A percentile compares a stretch with the other conserved stretches of the same genome.
These are phyloP conservation scores for Gorsachius magnificus DNA, from an alignment of 2,797 vertebrate species.

Conservation along the genomic window DNA sequence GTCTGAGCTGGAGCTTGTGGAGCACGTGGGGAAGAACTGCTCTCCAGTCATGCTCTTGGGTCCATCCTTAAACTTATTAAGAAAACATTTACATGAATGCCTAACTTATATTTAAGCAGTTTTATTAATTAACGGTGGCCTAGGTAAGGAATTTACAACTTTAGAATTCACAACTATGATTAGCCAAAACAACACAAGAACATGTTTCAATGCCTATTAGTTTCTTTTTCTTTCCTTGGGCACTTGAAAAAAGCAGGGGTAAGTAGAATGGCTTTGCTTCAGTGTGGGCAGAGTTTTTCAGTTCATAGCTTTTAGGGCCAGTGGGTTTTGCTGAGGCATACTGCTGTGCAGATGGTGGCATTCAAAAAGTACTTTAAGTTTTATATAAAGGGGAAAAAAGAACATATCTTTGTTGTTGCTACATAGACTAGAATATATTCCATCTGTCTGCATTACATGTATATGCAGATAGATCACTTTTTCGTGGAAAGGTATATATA, in stretches of 20 bases:
- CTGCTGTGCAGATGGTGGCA: not conserved
- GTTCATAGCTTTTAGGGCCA: not conserved
- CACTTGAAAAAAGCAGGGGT: not conserved
- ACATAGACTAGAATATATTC: not conserved
- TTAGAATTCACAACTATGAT: not conserved
- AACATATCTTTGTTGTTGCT: not conserved
- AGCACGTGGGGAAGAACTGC: not conserved
- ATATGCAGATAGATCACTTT: not conserved
- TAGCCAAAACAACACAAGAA: not conserved
- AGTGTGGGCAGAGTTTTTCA: not conserved
- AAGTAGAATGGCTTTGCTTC: not conserved
- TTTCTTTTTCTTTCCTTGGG: not conserved
- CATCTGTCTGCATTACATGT: not conserved
- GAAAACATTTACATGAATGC: not conserved
- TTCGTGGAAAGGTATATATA: not conserved
- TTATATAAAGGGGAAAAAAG: not conserved
- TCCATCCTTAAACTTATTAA: not conserved
- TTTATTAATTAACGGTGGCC: not conserved
- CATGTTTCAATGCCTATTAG: fast-evolving
- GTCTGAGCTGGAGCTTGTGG: not conserved
- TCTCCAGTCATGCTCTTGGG: not conserved
- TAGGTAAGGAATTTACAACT: not conserved
- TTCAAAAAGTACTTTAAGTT: not conserved
- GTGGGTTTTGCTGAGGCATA: not conserved
- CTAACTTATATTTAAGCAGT: not conserved